A percentile compares a stretch with the other conserved stretches of the same genome.
These are phyloP conservation scores for Aspidiotus rigidus DNA, from an alignment of 2,888 invertebrate genomes.

Conservation along the genomic window DNA sequence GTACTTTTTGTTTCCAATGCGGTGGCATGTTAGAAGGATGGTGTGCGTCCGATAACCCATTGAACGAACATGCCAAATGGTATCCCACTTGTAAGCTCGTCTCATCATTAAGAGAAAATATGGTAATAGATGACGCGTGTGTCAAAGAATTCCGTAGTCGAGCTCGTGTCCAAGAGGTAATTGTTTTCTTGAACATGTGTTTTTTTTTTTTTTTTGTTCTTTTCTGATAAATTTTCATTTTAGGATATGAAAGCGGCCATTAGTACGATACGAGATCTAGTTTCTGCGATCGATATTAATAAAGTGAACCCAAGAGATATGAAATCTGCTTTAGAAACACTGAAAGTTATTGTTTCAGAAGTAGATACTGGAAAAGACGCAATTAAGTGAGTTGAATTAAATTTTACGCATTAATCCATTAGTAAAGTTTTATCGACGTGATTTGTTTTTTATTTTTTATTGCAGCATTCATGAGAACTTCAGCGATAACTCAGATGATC, in stretches of 20 bases:
- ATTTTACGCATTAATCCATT: background rate
- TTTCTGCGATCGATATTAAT: conserved; percentile 2
- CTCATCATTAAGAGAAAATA: background rate
- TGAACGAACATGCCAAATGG: background rate
- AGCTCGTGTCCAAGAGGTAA: too few relatives aligned
- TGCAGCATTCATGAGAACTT: background rate
- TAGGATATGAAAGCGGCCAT: background rate
- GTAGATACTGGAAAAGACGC: background rate
- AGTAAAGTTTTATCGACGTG: background rate
- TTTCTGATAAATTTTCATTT: background rate
- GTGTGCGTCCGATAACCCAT: background rate
- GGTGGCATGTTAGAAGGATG: background rate
- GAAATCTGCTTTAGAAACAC: background rate
- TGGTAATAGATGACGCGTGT: background rate
- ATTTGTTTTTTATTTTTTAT: background rate
- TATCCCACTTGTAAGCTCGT: background rate
- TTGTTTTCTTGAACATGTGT: too few relatives aligned
- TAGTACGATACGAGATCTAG: background rate
- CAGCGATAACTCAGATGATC: background rate
- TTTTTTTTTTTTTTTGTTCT: too few relatives aligned
- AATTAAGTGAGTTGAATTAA: background rate
- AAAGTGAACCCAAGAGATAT: conserved; percentile 2
- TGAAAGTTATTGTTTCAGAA: background rate
- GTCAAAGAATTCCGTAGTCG: too few relatives aligned
- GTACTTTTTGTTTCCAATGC: conserved; percentile 2